Evolutionary conservation across 2,113 vertebrate species (phyloP).

Genomic region (Rhipidura dahli): DNA sequence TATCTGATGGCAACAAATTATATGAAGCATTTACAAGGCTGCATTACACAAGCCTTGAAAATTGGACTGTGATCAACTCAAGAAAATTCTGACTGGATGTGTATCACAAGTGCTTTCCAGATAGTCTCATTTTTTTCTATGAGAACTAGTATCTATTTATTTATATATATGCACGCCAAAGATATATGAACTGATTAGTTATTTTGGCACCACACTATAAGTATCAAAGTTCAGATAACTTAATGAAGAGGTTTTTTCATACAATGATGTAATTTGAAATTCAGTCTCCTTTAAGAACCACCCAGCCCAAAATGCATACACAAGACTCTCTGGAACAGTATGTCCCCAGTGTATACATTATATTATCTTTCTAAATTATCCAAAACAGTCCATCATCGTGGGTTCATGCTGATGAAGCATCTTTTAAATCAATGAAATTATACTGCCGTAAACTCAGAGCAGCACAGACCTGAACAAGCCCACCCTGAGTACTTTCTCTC

Average conservation of each 20-base stretch:
- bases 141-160: not conserved
- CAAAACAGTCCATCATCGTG: not conserved
- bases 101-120: not conserved
- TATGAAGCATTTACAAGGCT: not conserved
- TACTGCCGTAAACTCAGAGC: not conserved
- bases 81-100: not conserved
- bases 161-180: not conserved
- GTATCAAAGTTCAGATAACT: not conserved
- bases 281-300: not conserved
- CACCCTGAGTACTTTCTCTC: not conserved
- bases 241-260: not conserved
- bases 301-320: not conserved
- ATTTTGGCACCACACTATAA: not conserved
- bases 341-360: not conserved
- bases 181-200: not conserved
- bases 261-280: not conserved
- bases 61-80: not conserved
- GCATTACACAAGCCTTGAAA: not conserved
- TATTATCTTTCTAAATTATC: not conserved
- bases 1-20: not conserved
- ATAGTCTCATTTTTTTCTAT: not conserved
- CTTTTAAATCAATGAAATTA: not conserved
- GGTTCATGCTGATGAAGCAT: not conserved
- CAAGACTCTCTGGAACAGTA: not conserved
- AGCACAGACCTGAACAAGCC: not conserved